These are phyloP conservation scores for Fistularia tabacaria DNA, from an alignment of 2,797 vertebrate genomes.

Conservation along the genomic window DNA sequence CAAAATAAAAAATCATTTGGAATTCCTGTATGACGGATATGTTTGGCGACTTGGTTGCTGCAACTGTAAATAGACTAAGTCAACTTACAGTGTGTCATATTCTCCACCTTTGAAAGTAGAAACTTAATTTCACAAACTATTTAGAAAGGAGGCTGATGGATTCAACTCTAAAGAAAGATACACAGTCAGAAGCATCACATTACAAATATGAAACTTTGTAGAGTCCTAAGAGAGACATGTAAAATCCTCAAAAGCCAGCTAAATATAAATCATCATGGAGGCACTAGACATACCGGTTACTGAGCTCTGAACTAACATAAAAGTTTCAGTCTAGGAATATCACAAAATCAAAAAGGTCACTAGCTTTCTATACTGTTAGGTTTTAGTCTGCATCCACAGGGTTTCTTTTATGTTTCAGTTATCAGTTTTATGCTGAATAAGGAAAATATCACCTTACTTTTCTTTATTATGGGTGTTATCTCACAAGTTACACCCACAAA, in stretches of 20 bases:
- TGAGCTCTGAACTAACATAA: slow-evolving; percentile 48
- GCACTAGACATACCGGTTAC: slow-evolving; percentile 37
- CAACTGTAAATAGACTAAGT: slow-evolving; percentile 40
- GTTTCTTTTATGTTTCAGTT: too few species aligned
- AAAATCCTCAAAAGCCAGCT: slow-evolving; percentile 50
- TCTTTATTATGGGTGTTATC: too few species aligned
- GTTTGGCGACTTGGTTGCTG: slow-evolving; percentile 24
- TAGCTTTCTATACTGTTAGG: slow-evolving; percentile 43
- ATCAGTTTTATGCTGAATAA: too few species aligned
- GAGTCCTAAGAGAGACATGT: slow-evolving; percentile 53
- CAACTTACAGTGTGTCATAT: slow-evolving; percentile 29
- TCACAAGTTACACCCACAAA: too few species aligned
- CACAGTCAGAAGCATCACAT: slow-evolving; percentile 48
- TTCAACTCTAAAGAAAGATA: slow-evolving; percentile 54
- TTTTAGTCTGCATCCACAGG: slow-evolving; percentile 4
- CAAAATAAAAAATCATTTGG: slow-evolving; percentile 5
- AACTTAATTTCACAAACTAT: slow-evolving; percentile 41
- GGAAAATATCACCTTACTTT: too few species aligned
- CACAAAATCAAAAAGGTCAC: slow-evolving; percentile 51
- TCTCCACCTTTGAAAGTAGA: slow-evolving; percentile 34
- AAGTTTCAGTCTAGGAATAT: slow-evolving; percentile 50
- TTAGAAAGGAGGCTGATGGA: slow-evolving; percentile 41
- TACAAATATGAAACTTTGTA: slow-evolving; percentile 54
- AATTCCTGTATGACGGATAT: neutral
- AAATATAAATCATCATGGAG: slow-evolving; percentile 59